Percentiles rank a stretch among this genome's conserved stretches.
Evolutionary conservation across 2,113 vertebrate genomes (phyloP).

Genomic region (Albula goreensis): DNA sequence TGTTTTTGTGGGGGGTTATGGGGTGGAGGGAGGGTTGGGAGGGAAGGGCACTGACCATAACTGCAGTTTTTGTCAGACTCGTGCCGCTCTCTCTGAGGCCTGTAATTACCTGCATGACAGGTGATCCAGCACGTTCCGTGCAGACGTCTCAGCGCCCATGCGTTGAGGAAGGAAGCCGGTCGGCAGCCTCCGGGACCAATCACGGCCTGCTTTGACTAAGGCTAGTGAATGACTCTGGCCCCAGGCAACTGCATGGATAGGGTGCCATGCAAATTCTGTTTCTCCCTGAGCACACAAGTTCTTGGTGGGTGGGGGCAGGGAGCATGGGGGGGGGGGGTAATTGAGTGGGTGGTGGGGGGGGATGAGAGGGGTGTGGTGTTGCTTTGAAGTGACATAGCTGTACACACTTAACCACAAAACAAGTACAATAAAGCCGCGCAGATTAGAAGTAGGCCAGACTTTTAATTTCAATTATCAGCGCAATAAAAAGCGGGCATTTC

Average conservation of each 20-base stretch:
- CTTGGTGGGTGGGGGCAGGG: not conserved
- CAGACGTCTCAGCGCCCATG: too few relatives aligned
- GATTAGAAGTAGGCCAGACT: too few relatives aligned
- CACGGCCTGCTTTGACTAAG: constrained; percentile 10
- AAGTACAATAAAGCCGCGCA: not conserved
- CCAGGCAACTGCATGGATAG: not conserved
- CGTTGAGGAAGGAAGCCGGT: too few relatives aligned
- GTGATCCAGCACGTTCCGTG: not conserved
- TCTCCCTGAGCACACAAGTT: constrained; percentile 4
- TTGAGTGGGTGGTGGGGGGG: too few relatives aligned
- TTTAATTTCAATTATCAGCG: too few relatives aligned
- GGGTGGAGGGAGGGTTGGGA: too few relatives aligned
- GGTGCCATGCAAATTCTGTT: constrained; percentile 1
- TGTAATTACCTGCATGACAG: not conserved
- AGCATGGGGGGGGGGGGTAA: too few relatives aligned
- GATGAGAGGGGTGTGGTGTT: too few relatives aligned
- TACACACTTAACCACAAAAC: not conserved
- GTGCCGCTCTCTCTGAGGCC: too few relatives aligned
- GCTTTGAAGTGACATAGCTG: not conserved
- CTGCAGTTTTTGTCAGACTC: too few relatives aligned
- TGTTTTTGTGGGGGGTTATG: not conserved
- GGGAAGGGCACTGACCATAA: too few relatives aligned
- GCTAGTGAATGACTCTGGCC: not conserved
- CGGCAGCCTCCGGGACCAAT: not conserved
- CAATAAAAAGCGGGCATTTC: too few relatives aligned